Evolutionary conservation across 2,113 vertebrate genomes (phyloP).

Genomic region (Phoenicopterus ruber): DNA sequence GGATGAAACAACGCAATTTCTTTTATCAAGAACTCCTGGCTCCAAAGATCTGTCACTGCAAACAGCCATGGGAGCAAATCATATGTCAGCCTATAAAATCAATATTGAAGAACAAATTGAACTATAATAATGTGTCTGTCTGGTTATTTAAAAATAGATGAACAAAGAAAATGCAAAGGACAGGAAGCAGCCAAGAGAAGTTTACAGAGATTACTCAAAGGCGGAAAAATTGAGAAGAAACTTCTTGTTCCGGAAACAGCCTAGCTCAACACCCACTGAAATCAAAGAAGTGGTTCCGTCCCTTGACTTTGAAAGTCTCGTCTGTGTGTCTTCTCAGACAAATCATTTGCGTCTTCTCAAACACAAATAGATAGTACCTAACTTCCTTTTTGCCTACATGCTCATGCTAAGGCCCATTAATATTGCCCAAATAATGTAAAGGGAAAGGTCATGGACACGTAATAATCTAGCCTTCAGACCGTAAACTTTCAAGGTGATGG

Average conservation of each 20-base stretch:
- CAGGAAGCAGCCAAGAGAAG: background rate
- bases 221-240: background rate
- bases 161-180: slow-evolving; percentile 3
- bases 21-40: background rate
- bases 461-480: background rate
- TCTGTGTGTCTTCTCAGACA: background rate
- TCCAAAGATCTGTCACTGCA: background rate
- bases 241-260: background rate
- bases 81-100: background rate
- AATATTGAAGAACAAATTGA: slow-evolving; percentile 25
- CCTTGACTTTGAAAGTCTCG: background rate
- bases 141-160: slow-evolving; percentile 28
- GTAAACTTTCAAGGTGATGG: background rate
- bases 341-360: background rate
- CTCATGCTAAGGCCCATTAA: background rate
- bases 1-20: background rate
- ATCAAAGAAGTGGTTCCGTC: background rate
- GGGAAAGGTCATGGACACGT: background rate
- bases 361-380: background rate
- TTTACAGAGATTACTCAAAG: background rate
- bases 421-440: background rate
- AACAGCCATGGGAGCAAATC: background rate
- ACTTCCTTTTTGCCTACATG: background rate
- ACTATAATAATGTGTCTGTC: background rate
- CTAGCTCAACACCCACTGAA: background rate